Conservation (phyloP, 1,140 invertebrate species). For the Trachymyrmex septentrionalis region DNA sequence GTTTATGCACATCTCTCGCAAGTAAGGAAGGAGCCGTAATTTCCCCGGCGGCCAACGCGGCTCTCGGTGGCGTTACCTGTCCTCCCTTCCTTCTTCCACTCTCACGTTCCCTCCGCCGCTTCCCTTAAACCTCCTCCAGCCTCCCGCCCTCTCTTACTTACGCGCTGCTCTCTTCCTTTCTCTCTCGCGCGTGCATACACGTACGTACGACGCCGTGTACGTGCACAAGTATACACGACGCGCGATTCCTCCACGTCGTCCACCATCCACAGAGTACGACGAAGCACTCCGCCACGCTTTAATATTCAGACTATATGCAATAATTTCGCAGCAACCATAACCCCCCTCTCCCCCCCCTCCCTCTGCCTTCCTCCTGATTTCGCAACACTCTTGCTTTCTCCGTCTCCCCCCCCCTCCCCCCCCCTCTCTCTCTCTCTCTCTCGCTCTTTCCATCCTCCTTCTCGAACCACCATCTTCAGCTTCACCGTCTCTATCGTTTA, state of each 20-base stretch:
- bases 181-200: conserved; percentile 2
- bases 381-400: conserved; percentile 52
- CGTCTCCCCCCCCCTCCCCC: conserved; percentile 60
- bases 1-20: conserved; percentile 84
- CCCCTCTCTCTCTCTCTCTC: conserved; percentile 48
- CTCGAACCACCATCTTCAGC: conserved; percentile 35
- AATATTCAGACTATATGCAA: conserved; percentile 87
- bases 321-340: conserved; percentile 85
- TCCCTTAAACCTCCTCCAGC: conserved; percentile 62
- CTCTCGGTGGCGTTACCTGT: conserved; percentile 84
- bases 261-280: conserved; percentile 73
- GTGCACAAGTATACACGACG: conserved; percentile 40
- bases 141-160: conserved; percentile 23
- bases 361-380: conserved; percentile 33
- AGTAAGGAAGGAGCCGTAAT: conserved; percentile 85
- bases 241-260: conserved; percentile 72
- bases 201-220: not conserved
- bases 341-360: conserved; percentile 71
- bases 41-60: conserved; percentile 85
- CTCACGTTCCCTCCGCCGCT: conserved; percentile 67
- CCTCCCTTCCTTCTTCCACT: conserved; percentile 71
- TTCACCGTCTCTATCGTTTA: conserved; percentile 54
- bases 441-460: conserved; percentile 60
- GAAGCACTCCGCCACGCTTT: conserved; percentile 83
- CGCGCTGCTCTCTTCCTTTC: conserved; percentile 25